Percentiles rank a stretch among this genome's conserved stretches.
These are phyloP conservation scores for Holothuria scabra DNA, from an alignment of 53 echinoderm and acorn worm species.

Conservation along the genomic window DNA sequence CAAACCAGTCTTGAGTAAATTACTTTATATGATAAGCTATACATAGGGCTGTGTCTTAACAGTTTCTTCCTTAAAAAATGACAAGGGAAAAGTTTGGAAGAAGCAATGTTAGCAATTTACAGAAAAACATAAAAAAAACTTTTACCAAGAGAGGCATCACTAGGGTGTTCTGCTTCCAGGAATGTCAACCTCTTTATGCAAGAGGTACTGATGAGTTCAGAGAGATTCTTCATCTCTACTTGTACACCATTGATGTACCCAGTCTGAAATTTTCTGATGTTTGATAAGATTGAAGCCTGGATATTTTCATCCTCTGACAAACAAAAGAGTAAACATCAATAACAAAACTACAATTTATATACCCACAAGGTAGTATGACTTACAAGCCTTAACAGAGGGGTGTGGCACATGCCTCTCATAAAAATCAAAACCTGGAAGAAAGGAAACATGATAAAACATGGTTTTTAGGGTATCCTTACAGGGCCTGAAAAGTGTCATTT, in stretches of 20 bases:
- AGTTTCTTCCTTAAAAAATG: too few relatives aligned
- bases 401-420: too few relatives aligned
- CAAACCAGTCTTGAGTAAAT: too few relatives aligned
- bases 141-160: conserved; percentile 41
- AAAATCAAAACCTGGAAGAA: too few relatives aligned
- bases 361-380: neutral
- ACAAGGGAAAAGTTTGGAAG: too few relatives aligned
- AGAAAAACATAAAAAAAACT: neutral
- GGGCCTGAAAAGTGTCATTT: too few relatives aligned
- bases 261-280: conserved; percentile 84
- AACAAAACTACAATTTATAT: neutral
- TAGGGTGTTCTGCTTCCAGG: conserved; percentile 66
- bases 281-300: conserved; percentile 78
- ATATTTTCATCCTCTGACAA: conserved; percentile 68
- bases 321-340: neutral
- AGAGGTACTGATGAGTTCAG: conserved; percentile 86
- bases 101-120: too few relatives aligned
- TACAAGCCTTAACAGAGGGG: neutral
- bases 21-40: too few relatives aligned
- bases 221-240: conserved; percentile 76
- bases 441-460: too few relatives aligned
- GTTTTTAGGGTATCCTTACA: too few relatives aligned
- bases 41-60: too few relatives aligned
- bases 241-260: conserved; percentile 95
- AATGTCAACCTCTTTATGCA: conserved; percentile 89